Evolutionary conservation across 2,888 invertebrate species (phyloP), one percentile per base, ranked within the genome.

Genomic region (Drosophila recens): DNA sequence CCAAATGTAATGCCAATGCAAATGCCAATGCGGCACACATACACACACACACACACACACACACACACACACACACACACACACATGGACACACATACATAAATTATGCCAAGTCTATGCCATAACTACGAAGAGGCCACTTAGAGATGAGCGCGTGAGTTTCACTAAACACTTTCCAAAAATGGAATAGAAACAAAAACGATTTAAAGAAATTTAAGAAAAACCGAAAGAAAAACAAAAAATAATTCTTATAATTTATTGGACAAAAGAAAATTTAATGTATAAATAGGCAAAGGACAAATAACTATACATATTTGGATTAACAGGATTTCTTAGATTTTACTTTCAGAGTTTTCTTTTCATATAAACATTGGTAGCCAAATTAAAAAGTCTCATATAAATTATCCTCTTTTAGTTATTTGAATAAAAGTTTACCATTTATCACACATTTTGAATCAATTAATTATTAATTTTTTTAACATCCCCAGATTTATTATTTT

Each of bases 1-100:
- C 63, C 87, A 83, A 80, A 88, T 78, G 78, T 83, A 84, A 82
- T 88, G 84, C 88, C 88, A 84, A 78, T 74, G 80, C 67, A 78
- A 79, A 79, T 78, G 77, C 71, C 79, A 81, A 75, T 69, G 73
- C 69, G 46, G 48, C 61, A 42, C 62, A 67, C 64, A 42, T 46
- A 72, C 36, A 54, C 33, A 64, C 46, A 53, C 36, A 63, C 33
- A 49, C 42, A 53, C 30, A 42, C 20, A 67, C 15, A 61, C 52
- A 48, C 33, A 49, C 20, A 51, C 57, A 57, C 59, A 42, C 62
- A 67, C 64, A 42, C 51, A 72, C 30, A 51, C 27, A 5, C 27
- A 27, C 27, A 27, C 27, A 27, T 27, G 6, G 27, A 61, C 42
- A 43, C 36, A 45, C 30, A 53, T 33, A 48, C 20, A 45, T 30